Base-by-base conservation (phyloP, 1,140 invertebrate species). In the Chironomus tepperi region DNA sequence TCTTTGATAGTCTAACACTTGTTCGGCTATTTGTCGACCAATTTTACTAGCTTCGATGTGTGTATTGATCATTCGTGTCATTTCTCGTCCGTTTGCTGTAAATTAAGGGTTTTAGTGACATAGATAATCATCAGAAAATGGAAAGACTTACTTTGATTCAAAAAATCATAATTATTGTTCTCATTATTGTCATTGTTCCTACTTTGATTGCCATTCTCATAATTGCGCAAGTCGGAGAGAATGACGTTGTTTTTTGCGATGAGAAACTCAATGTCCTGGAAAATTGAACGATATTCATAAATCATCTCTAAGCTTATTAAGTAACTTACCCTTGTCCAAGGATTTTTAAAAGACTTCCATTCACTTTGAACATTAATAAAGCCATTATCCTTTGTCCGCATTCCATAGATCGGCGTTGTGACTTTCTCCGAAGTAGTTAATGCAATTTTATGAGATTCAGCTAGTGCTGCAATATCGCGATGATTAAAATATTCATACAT, bases 401-500 rank as follows among this genome's bases (percentile, higher is more conserved):
- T 94, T 78, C 89, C 87, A 83, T 94, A 95, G 1, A 90, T 84
- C 78, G 89, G 85, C 0, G 92, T 94, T 10, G 83, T 87, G 7
- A 92, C 83, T 15, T 86, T 83, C 73, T 89, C 88, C 0, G 84
- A 83, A n/a, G 84, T 84, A 78, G 91, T 87, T 64, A 95, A 84
- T 3, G 89, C 91, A 77, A 88, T 85, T 86, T 95, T 93, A 82
- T 97, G 95, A 73, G 90, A 89, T 78, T 95, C 90, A 21, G 93
- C 91, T 74, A 98, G 84, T 7, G 88, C 86, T 15, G 87, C 83
- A 75, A 97, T 90, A 81, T 97, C 95, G 73, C 94, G 91, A 74
- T 90, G 90, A 79, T 93, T 89, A 79, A 93, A 95, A 84, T 96
- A 96, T 82, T 97, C 95, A 82, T 97, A 97, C 85, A 97, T 91